A percentile compares a stretch with the other conserved stretches of the same genome.
Conservation (phyloP, 2,888 invertebrate species). For the Lypha dubia region DNA sequence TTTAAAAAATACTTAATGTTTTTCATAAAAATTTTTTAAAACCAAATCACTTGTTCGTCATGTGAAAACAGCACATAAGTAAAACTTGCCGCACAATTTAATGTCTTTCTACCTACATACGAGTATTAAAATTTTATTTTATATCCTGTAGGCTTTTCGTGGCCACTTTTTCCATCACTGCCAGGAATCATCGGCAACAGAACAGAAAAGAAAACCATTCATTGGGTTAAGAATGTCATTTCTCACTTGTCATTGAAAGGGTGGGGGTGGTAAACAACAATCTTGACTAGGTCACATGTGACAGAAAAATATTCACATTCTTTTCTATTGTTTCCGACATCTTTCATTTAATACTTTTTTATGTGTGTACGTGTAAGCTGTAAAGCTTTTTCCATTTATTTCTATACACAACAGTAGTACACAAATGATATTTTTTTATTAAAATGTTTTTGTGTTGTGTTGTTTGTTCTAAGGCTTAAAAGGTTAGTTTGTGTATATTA, state of each 20-base stretch:
- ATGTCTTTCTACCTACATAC: constrained; percentile 2
- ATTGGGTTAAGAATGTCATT: constrained; percentile 51
- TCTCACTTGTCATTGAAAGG: neutral
- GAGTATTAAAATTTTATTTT: constrained; percentile 31
- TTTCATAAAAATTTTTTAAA: too few species aligned
- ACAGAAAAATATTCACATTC: neutral
- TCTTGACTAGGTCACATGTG: constrained; percentile 32
- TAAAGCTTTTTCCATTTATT: neutral
- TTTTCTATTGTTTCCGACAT: constrained; percentile 16
- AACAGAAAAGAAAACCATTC: constrained; percentile 24
- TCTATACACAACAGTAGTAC: neutral
- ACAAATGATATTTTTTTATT: neutral
- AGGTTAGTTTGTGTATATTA: constrained; percentile 38
- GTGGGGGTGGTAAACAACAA: neutral
- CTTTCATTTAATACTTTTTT: constrained; percentile 2
- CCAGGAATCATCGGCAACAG: neutral
- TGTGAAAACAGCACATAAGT: constrained; percentile 14
- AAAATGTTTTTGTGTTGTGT: neutral
- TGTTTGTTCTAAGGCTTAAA: constrained; percentile 37
- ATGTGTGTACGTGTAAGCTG: neutral
- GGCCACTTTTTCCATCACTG: neutral
- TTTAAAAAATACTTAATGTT: too few species aligned
- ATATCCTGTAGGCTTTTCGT: neutral
- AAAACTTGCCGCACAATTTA: constrained; percentile 30
- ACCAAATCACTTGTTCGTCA: neutral